Evolutionary conservation across 2,888 invertebrate species (phyloP).

Genomic region (Cryptocephalus primarius): DNA sequence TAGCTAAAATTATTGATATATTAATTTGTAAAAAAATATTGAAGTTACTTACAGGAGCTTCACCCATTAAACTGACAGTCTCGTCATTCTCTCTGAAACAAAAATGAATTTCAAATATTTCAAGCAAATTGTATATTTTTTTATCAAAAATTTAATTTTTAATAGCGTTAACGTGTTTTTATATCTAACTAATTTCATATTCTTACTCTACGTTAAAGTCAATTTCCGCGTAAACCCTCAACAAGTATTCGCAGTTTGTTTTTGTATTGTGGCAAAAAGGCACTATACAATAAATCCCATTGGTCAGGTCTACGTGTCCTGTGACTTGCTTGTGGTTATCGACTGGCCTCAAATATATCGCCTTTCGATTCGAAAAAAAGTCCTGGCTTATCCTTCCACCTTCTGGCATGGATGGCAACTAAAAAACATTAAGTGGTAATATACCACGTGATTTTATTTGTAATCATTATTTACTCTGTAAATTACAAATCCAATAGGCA

Average conservation of each 20-base stretch:
- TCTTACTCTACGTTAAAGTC: conserved; percentile 73
- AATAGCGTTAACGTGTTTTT: too few relatives aligned
- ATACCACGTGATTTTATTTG: background rate
- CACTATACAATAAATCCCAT: conserved; percentile 85
- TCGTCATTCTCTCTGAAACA: conserved; percentile 74
- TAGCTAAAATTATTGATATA: conserved; percentile 31
- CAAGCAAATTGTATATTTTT: too few relatives aligned
- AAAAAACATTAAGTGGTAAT: background rate
- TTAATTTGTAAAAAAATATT: too few relatives aligned
- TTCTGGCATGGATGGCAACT: conserved; percentile 4
- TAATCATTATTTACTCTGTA: conserved; percentile 51
- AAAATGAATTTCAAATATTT: background rate
- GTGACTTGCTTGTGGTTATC: conserved; percentile 11
- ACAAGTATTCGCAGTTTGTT: conserved; percentile 68
- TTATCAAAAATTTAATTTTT: too few relatives aligned
- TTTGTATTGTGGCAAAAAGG: conserved; percentile 87
- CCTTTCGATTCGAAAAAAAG: conserved; percentile 9
- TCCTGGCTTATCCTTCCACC: conserved; percentile 4
- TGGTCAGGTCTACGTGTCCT: conserved; percentile 50
- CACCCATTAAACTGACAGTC: conserved; percentile 31
- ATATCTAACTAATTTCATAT: background rate
- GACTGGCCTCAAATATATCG: conserved; percentile 4
- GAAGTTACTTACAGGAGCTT: too few relatives aligned
- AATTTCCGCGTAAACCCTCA: conserved; percentile 89
- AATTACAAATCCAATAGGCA: conserved; percentile 89